Conservation (phyloP, 2,113 vertebrate species). For the Petroica traversi region DNA sequence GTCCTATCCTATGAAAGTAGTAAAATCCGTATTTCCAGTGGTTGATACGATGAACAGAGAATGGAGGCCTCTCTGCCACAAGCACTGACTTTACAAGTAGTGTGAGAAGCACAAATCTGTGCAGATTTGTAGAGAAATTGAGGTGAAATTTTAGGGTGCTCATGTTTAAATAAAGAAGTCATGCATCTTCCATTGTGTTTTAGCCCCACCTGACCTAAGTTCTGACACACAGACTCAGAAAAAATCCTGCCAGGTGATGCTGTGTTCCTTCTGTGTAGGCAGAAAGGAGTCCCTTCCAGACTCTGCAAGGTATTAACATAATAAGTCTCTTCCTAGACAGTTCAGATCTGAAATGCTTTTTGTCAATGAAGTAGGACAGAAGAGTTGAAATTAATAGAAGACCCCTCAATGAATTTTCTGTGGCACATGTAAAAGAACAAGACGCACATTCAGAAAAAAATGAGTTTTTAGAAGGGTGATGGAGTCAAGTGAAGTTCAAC, state of each 20-base stretch:
- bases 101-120: not conserved
- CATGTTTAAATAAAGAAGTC: not conserved
- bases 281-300: not conserved
- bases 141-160: not conserved
- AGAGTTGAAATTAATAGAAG: not conserved
- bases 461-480: not conserved
- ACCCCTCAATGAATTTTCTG: not conserved
- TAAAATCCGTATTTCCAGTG: not conserved
- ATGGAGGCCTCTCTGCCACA: not conserved
- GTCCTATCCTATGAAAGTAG: not conserved
- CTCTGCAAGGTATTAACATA: not conserved
- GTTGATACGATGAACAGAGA: fast-evolving
- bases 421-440: not conserved
- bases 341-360: not conserved
- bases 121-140: not conserved
- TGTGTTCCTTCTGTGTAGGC: not conserved
- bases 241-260: not conserved
- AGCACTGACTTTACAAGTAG: not conserved
- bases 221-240: not conserved
- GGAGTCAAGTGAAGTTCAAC: not conserved
- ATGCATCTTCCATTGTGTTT: not conserved
- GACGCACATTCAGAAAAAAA: not conserved
- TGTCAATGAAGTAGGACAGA: not conserved
- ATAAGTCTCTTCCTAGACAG: not conserved
- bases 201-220: not conserved